Evolutionary conservation across 2,113 vertebrate genomes (phyloP).

Genomic region (Oceanites oceanicus): DNA sequence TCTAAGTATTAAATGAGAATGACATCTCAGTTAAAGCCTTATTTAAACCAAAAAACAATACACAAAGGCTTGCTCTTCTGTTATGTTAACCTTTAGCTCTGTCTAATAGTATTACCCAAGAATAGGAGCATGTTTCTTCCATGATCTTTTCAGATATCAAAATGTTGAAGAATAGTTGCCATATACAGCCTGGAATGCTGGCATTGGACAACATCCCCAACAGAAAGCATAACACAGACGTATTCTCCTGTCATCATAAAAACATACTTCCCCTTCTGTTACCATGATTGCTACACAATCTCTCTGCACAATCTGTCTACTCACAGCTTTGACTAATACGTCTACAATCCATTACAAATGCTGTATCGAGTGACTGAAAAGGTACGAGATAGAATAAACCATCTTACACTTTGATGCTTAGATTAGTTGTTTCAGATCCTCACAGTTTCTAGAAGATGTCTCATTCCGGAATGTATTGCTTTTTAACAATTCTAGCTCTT

Average conservation of each 20-base stretch:
- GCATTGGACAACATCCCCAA: background rate
- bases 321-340: background rate
- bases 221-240: background rate
- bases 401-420: background rate
- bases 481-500: background rate
- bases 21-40: background rate
- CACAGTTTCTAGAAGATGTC: background rate
- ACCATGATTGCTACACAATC: background rate
- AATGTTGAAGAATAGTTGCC: background rate
- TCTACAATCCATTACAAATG: background rate
- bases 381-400: background rate
- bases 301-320: background rate
- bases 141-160: background rate
- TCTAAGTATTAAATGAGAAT: background rate
- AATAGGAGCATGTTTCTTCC: background rate
- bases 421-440: background rate
- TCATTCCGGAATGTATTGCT: background rate
- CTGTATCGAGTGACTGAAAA: background rate
- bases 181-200: background rate
- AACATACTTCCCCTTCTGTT: background rate
- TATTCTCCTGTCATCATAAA: background rate
- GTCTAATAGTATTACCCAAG: background rate
- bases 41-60: background rate
- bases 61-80: background rate
- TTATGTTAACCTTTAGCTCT: background rate